phyloP scores from a whole-genome alignment of 1,140 invertebrate genomes.

The Cherax quadricarinatus region DNA sequence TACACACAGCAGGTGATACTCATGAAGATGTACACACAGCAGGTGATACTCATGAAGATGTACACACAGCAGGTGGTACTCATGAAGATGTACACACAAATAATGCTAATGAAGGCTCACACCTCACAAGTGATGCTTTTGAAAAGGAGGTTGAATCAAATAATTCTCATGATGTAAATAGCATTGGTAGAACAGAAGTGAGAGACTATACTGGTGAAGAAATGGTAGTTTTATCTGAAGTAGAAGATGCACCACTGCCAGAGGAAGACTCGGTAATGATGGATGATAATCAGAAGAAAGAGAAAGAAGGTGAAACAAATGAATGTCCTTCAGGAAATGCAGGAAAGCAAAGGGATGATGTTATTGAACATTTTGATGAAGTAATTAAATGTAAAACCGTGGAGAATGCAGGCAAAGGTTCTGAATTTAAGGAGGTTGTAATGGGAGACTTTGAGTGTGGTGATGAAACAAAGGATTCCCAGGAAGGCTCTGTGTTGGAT shows the following conservation, averaged over 20 bases:
- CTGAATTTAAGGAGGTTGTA: neutral
- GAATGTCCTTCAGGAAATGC: neutral
- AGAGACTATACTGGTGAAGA: neutral
- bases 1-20: too few species aligned
- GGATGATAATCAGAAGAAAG: conserved; percentile 11
- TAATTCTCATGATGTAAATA: neutral
- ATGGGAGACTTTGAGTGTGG: neutral
- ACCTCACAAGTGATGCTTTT: neutral
- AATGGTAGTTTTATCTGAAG: neutral
- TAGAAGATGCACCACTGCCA: neutral
- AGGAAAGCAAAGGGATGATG: neutral
- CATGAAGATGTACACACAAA: too few species aligned
- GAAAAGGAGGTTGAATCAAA: neutral
- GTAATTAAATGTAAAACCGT: too few species aligned
- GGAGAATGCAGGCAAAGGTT: neutral
- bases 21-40: too few species aligned
- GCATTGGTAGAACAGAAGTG: neutral
- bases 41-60: too few species aligned
- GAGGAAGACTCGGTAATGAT: neutral
- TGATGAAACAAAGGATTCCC: neutral
- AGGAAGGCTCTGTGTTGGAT: neutral
- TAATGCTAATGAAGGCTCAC: neutral
- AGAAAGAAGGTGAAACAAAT: neutral
- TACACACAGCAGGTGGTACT: too few species aligned
- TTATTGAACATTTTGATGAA: neutral